Percentiles rank a stretch among this genome's conserved stretches.
Evolutionary conservation across 1,140 invertebrate species (phyloP).

Genomic region (Brachionus angularis): DNA sequence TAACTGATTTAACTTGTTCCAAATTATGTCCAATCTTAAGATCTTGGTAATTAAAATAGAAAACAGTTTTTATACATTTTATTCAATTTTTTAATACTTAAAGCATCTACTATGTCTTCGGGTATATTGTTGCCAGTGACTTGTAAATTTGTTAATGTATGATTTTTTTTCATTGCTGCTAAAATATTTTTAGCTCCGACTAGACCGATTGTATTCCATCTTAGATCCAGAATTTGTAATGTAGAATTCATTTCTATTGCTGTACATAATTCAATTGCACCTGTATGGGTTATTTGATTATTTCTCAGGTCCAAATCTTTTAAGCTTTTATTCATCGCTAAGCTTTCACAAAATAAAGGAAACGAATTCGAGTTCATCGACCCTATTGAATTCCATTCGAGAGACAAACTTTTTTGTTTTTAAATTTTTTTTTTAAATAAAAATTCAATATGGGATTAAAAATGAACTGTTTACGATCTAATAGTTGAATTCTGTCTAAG

Average conservation of each 20-base stretch:
- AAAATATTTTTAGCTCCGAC: constrained; percentile 53
- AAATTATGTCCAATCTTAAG: constrained; percentile 50
- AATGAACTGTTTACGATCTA: constrained; percentile 48
- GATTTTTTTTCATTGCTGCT: constrained; percentile 54
- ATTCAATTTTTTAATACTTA: background rate
- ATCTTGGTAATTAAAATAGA: constrained; percentile 37
- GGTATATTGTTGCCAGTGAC: constrained; percentile 57
- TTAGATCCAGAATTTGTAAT: constrained; percentile 52
- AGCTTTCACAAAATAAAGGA: constrained; percentile 55
- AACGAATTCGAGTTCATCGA: constrained; percentile 54
- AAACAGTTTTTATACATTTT: background rate
- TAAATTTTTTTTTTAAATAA: background rate
- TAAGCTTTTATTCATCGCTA: constrained; percentile 50
- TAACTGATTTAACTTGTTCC: constrained; percentile 50
- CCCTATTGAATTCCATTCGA: constrained; percentile 58
- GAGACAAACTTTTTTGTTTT: constrained; percentile 49
- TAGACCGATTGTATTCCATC: constrained; percentile 58
- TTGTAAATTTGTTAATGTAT: constrained; percentile 51
- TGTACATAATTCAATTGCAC: constrained; percentile 51
- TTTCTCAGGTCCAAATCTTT: constrained; percentile 56
- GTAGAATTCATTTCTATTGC: constrained; percentile 53
- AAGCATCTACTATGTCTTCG: constrained; percentile 48
- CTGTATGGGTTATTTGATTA: constrained; percentile 57
- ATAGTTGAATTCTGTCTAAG: constrained; percentile 52
- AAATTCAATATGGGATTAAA: background rate